A percentile compares a stretch with the other conserved stretches of the same genome.
phyloP scores from a whole-genome alignment of 2,888 invertebrate genomes.

The Epiblema foenella region DNA sequence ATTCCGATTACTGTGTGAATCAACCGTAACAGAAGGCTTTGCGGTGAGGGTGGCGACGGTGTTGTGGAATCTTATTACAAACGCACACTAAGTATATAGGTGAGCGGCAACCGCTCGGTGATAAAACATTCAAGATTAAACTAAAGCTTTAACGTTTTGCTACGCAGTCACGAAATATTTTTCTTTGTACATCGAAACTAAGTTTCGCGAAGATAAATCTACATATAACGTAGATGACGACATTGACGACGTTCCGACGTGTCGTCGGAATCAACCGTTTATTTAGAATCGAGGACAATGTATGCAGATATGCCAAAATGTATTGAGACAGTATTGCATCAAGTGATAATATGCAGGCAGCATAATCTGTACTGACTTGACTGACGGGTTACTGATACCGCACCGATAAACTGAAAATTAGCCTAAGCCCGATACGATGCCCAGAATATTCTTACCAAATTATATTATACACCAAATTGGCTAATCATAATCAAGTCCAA shows the following conservation, averaged over 20 bases:
- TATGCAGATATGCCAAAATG: too few species aligned
- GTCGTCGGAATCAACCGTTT: too few species aligned
- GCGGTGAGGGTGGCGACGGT: slow-evolving; percentile 20
- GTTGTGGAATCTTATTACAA: slow-evolving; percentile 36
- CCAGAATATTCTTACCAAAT: not conserved
- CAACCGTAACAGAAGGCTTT: slow-evolving; percentile 33
- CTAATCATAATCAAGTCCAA: not conserved
- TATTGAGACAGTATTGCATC: too few species aligned
- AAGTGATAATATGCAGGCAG: too few species aligned
- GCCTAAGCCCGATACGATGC: not conserved
- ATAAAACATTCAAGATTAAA: slow-evolving; percentile 33
- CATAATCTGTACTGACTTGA: too few species aligned
- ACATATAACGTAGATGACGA: too few species aligned
- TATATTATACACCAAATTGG: not conserved
- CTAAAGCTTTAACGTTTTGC: not conserved
- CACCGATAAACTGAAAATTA: too few species aligned
- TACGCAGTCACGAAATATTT: slow-evolving; percentile 24
- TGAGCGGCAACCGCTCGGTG: slow-evolving; percentile 13
- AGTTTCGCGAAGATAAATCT: not conserved
- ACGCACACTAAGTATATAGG: slow-evolving; percentile 13
- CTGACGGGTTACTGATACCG: too few species aligned
- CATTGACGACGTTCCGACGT: too few species aligned
- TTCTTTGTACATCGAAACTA: not conserved
- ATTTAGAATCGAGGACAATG: too few species aligned
- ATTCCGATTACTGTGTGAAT: slow-evolving; percentile 24